Evolutionary conservation across 2,113 vertebrate genomes (phyloP), one percentile per base, ranked within the genome.

Genomic region (Megaleporinus macrocephalus): DNA sequence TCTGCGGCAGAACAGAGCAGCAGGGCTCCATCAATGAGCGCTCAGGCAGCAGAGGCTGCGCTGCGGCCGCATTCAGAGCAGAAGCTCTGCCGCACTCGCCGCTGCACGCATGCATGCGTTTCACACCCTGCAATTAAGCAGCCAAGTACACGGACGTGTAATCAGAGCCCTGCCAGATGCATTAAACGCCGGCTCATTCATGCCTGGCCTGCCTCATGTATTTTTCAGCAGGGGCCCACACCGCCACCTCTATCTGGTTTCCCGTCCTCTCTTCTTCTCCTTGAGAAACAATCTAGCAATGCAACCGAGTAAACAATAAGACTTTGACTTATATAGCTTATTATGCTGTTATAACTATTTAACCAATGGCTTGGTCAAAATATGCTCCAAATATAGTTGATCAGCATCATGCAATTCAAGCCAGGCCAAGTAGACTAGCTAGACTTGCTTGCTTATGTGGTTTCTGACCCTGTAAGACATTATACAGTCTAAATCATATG

Each of bases 121-220:
- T 76, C 69, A 62, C 61, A 66, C 61, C 73, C 33, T 75, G 57
- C 70, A 81, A 63, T 77, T 66, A 76, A 51, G 44, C 30, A 15
- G 36, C 66, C 55, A 44, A 85, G 51, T 78, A 59, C 79, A 81
- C 72, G 51, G 71, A 53, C 61, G 9, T 78, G 79, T 70, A 76
- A 80, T 79, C 77, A 74, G 55, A 51, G 79, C 27, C 4, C 66
- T 9, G 6, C 18, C 33, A 70, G 36, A 41, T 41, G 20, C 62
- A 73, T 61, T 69, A 69, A 51, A 27, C 76, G n/a, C 36, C 33
- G 80, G 72, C 79, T 75, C 63, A 79, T n/a, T 82, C 79, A 69
- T 53, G 62, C 79, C 26, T 69, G 66, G 47, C 41, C 44, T 26
- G 65, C n/a, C 51, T 82, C 62, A 68, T 82, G 62, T 33, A 82